Evolutionary conservation across 2,797 vertebrate genomes (phyloP), one percentile per base, ranked within the genome.

Genomic region (Phylloscopus collybita): DNA sequence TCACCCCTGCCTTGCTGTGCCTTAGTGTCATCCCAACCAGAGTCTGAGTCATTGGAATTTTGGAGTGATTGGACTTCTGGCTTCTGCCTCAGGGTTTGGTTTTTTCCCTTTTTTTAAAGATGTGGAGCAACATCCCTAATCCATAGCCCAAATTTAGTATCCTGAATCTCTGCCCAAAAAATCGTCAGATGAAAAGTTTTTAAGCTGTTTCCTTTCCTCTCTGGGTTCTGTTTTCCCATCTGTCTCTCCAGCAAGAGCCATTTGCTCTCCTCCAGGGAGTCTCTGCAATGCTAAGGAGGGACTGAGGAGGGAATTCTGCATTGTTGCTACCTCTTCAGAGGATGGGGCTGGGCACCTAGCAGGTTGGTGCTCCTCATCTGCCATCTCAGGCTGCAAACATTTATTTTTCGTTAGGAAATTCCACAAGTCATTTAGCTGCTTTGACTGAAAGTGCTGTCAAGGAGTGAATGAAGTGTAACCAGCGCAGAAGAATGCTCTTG

Each of bases 41-140:
- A 2, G 11, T 76, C 89, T 96, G 95, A 97, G 78, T 95, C 97
- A 92, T 12, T 86, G 60, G 93, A 86, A 97, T 96, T 95, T 95
- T 94, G 92, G 88, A 93, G 75, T 5, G 30, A 90, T 94, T 67
- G 30, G 25, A 53, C 60, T 95, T 44, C 93, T 97, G 97, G 96
- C 94, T 91, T 91, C 74, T 1, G 6, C 86, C 79, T 85, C 45
- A 91, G 69, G 11, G 22, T 49, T 79, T 76, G n/a, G 6, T 30
- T 79, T 96, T 71, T 67, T 22, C 15, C 42, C 62, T 40, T 92
- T 93, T 87, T 47, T 61, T 53, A 19, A 79, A 88, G 91, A 94
- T 88, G 66, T 62, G n/a, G 80, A 95, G 91, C 87, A 90, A 66
- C 85, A 88, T 92, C 94, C 64, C 84, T 87, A 95, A 95, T 88